Percentiles rank a stretch among this genome's conserved stretches.
Evolutionary conservation across 2,888 invertebrate genomes (phyloP).

Genomic region (Aporophyla nigra): DNA sequence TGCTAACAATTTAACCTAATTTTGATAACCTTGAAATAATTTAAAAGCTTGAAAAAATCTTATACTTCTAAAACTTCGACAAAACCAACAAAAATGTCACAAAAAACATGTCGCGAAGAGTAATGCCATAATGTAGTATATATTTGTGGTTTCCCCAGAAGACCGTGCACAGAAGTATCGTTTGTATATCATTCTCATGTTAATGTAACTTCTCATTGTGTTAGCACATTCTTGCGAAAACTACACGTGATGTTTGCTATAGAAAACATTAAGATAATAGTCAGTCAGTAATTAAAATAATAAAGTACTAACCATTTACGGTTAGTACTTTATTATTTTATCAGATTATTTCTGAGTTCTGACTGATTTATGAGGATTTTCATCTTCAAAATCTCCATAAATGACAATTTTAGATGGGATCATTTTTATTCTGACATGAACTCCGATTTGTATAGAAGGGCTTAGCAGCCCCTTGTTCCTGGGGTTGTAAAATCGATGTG

Average conservation of each 20-base stretch:
- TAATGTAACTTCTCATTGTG: conserved; percentile 26
- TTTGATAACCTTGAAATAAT: conserved; percentile 20
- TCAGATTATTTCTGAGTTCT: background rate
- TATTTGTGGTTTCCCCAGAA: background rate
- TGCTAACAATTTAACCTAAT: background rate
- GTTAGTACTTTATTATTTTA: background rate
- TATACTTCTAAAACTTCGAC: background rate
- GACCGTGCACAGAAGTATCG: background rate
- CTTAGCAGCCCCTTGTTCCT: background rate
- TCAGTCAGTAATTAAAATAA: background rate
- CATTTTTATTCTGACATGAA: background rate
- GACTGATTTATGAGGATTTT: background rate
- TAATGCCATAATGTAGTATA: background rate
- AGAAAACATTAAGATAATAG: conserved; percentile 12
- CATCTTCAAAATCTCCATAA: background rate
- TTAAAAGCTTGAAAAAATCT: conserved; percentile 4
- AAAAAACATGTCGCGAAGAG: background rate
- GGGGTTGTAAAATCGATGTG: conserved; percentile 58
- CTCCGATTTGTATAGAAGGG: conserved; percentile 23
- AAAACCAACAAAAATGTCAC: background rate
- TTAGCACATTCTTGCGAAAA: conserved; percentile 28
- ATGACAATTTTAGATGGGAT: background rate
- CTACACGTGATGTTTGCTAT: background rate
- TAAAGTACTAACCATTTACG: too few relatives aligned
- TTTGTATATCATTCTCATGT: conserved; percentile 23